phyloP scores from a whole-genome alignment of 2,113 vertebrate species.

The Phocoena sinus region DNA sequence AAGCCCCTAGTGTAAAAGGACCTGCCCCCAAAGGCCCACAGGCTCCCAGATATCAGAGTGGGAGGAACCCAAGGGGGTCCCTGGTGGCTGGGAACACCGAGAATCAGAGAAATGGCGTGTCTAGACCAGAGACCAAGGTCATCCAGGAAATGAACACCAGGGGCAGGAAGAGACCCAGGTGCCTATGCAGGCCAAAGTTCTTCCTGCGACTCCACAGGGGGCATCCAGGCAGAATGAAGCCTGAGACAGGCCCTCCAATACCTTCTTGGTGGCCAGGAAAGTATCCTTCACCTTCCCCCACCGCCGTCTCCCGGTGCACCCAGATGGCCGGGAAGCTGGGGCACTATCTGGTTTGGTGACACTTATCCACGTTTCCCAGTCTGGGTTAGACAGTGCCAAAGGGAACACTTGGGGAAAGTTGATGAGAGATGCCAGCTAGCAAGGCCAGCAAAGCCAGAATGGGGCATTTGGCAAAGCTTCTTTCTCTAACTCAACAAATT shows the following conservation, averaged over 20 bases:
- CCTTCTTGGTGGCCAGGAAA: not conserved
- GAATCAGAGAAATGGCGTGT: not conserved
- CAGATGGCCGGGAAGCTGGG: not conserved
- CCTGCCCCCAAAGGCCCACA: not conserved
- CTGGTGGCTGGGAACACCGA: not conserved
- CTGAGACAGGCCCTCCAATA: not conserved
- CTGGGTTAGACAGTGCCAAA: not conserved
- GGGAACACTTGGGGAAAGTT: not conserved
- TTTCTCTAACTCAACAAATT: constrained; percentile 67
- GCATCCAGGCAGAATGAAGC: not conserved
- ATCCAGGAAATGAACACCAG: not conserved
- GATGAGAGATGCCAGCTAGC: constrained; percentile 61
- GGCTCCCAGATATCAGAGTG: not conserved
- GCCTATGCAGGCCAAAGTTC: not conserved
- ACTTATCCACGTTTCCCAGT: not conserved
- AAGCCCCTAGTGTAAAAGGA: not conserved
- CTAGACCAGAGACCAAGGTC: not conserved
- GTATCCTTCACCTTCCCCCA: not conserved
- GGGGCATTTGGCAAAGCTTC: constrained; percentile 45
- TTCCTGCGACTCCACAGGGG: not conserved
- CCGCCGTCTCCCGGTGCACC: accelerated
- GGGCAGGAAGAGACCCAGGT: not conserved
- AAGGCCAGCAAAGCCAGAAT: not conserved
- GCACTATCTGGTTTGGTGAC: too few relatives aligned
- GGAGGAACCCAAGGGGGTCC: not conserved